Base-by-base conservation (phyloP, 2,888 invertebrate species). In the Chymomyza caudatula region DNA sequence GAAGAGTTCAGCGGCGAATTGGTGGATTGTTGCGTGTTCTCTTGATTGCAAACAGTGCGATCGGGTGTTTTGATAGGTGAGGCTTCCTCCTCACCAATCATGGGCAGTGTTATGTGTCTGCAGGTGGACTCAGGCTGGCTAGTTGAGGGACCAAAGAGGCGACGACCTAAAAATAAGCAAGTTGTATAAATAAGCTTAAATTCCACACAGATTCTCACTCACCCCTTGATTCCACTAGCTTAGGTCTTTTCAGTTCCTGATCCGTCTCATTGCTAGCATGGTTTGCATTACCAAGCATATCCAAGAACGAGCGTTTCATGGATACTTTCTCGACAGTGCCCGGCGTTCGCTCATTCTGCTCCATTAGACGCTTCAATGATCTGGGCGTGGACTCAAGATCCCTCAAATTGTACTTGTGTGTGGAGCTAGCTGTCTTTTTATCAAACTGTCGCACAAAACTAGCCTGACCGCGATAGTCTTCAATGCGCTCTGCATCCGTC, bases 321-420 rank as follows among this genome's bases (percentile, higher is more conserved):
- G 70, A 68, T 1, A 77, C 51, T 63, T 89, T 90, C 69, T 88
- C 90, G 17, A 87, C 75, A 1, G 88, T 87, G 67, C 78, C 87
- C 43, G 82, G 90, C 2, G 85, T 88, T 62, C 78, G 89, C 80
- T 79, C 89, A 70, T 81, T 89, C 76, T 69, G 91, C 76, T 88
- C 92, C 86, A 77, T 88, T 42, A 78, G 87, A 0, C 92, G 90
- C 72, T 92, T 92, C 1, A 92, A 69, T 0, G 92, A 91, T 59
- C 90, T 89, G 0, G 93, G 93, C 0, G 93, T 93, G 13, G 88
- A 89, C 56, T 92, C 92, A 4, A 91, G 74, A 2, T 89, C 88
- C 0, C 88, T 74, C 0, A 89, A 71, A 66, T 88, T 88, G 55
- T 86, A 88, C 25, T 87, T 88, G 62, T 85, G 87, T 13, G 67